These are phyloP conservation scores for Sesamia nonagrioides DNA, from an alignment of 1,140 invertebrate genomes.

Conservation along the genomic window DNA sequence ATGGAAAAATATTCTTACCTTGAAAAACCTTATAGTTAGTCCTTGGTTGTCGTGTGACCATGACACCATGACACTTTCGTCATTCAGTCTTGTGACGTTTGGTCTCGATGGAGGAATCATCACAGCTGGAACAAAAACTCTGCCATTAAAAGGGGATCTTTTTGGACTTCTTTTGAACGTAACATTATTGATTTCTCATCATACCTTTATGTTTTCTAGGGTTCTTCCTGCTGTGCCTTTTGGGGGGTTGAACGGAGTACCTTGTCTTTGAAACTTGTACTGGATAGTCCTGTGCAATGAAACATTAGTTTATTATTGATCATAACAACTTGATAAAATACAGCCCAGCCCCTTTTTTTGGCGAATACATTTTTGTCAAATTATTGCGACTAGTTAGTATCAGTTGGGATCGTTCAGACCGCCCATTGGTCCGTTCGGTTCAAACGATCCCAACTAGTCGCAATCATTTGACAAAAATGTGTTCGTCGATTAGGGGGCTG, in stretches of 20 bases:
- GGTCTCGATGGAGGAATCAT: constrained; percentile 95
- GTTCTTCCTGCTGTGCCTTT: constrained; percentile 84
- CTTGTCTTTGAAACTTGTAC: constrained; percentile 70
- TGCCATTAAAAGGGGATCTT: not conserved
- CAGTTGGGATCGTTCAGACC: too few relatives aligned
- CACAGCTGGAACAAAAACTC: constrained; percentile 79
- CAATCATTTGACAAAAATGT: too few relatives aligned
- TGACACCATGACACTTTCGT: constrained; percentile 96
- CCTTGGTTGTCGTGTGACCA: constrained; percentile 95
- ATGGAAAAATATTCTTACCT: too few relatives aligned
- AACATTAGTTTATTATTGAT: not conserved
- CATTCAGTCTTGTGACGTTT: constrained; percentile 94
- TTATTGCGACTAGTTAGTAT: too few relatives aligned
- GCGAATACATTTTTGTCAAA: too few relatives aligned
- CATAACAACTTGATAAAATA: not conserved
- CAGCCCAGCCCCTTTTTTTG: too few relatives aligned
- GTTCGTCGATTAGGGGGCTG: too few relatives aligned
- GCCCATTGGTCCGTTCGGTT: too few relatives aligned
- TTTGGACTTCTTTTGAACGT: not conserved
- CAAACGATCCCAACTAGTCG: too few relatives aligned
- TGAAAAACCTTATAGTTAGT: constrained; percentile 95
- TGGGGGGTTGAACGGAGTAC: constrained; percentile 71
- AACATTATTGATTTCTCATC: not conserved
- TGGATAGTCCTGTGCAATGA: constrained; percentile 70
- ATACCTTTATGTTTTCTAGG: constrained; percentile 85